Base-by-base conservation (phyloP, 2,797 vertebrate genomes). In the Macrochelys suwanniensis region DNA sequence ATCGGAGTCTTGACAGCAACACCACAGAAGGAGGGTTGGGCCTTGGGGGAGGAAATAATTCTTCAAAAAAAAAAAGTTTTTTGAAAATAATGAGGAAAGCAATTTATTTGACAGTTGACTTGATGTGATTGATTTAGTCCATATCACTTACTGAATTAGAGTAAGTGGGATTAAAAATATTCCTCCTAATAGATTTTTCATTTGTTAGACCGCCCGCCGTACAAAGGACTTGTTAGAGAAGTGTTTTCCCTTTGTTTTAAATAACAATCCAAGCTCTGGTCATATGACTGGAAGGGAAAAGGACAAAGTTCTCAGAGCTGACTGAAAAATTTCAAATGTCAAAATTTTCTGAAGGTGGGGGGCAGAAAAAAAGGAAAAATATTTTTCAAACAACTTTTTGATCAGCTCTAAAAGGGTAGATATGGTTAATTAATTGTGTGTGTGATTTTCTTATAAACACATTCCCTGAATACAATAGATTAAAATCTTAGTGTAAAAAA, bases 391-490 rank as follows among this genome's bases (percentile, higher is more conserved):
- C 42, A 37, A 42, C 10, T 42, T 37, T n/a, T 71, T 71, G 21
- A 71, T 19, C 68, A 42, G 19, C n/a, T 71, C n/a, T 71, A 42
- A 71, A 71, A 68, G 17, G 83, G 54, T 89, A 89, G 87, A 9
- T 93, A 2, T 77, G 59, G 90, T 92, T 93, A 91, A 92, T 95
- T 82, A 37, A 57, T 21, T 87, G 74, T 76, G 65, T 9, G 0
- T 80, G 33, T 59, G 78, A 93, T 56, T 87, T 94, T 90, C 82
- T 92, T 83, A 92, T 93, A 94, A 95, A 94, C 84, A 92, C 82
- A 90, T 50, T 95, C 53, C 50, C 56, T 78, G 79, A 89, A 59
- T 90, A 93, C 92, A 90, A 8, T 28, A 91, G 45, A 65, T 68
- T 19, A 68, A 68, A 28, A 26, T 76, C 21, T 85, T 4, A 19